phyloP scores from a whole-genome alignment of 2,113 vertebrate species.

The Xiphias gladius region DNA sequence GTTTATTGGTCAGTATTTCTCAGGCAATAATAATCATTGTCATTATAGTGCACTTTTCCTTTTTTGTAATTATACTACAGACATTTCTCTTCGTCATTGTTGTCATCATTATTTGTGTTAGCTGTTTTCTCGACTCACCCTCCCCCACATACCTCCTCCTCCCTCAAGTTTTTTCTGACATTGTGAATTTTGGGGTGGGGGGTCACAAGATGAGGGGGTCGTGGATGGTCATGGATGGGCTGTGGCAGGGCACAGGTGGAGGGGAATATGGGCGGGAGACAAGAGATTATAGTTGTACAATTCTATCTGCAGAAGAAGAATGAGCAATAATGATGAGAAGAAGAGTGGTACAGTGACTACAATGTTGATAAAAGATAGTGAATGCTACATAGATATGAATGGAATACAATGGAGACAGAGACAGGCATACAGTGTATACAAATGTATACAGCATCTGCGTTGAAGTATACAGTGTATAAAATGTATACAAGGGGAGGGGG shows the following conservation, averaged over 20 bases:
- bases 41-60: conserved; percentile 84
- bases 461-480: conserved; percentile 74
- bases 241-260: conserved; percentile 2
- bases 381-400: conserved; percentile 81
- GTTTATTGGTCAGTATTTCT: conserved; percentile 86
- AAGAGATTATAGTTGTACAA: conserved; percentile 76
- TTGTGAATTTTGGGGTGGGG: conserved; percentile 37
- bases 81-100: conserved; percentile 79
- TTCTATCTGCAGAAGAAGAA: conserved; percentile 73
- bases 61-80: conserved; percentile 83
- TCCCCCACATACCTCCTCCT: conserved; percentile 48
- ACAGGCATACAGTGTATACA: conserved; percentile 65
- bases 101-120: conserved; percentile 51
- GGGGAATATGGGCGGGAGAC: conserved; percentile 34
- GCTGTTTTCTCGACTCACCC: conserved; percentile 57
- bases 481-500: conserved; percentile 59
- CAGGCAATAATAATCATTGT: conserved; percentile 86
- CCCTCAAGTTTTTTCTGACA: conserved; percentile 38
- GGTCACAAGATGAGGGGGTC: conserved; percentile 9
- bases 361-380: conserved; percentile 80
- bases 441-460: conserved; percentile 71
- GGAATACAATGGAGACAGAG: conserved; percentile 79
- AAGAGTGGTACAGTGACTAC: conserved; percentile 77
- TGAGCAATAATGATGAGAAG: conserved; percentile 78
- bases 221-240: background rate